Conservation (phyloP, 1,140 invertebrate species). For the Microplitis demolitor region DNA sequence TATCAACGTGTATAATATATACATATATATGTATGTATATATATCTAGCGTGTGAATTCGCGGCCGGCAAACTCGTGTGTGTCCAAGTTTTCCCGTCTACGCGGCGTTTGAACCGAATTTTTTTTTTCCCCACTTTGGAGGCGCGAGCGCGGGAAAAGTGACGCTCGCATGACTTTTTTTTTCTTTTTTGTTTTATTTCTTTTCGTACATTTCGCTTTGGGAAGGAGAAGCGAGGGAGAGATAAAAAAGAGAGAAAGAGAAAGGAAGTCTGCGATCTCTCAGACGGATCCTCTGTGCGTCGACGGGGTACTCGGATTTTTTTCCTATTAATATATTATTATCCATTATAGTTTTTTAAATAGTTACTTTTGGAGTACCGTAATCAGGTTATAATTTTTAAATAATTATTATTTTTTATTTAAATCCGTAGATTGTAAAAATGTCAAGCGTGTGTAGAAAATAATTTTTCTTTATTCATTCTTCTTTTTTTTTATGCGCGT, state of each 20-base stretch:
- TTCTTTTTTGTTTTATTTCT: too few relatives aligned
- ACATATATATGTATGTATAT: background rate
- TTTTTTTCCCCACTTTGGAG: slow-evolving; percentile 12
- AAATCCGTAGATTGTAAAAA: background rate
- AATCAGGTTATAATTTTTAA: background rate
- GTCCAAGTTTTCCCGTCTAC: background rate
- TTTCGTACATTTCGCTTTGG: background rate
- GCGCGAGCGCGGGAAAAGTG: slow-evolving; percentile 22
- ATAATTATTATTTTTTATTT: background rate
- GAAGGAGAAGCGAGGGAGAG: background rate
- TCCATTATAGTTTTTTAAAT: background rate
- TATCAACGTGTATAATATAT: background rate
- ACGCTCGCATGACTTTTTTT: slow-evolving; percentile 5
- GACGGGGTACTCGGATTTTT: slow-evolving; percentile 7
- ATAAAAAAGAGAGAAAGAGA: background rate
- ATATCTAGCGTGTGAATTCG: background rate
- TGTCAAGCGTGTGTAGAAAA: background rate
- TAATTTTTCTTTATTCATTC: background rate
- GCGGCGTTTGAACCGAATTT: background rate
- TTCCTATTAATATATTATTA: background rate
- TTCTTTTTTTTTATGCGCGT: background rate
- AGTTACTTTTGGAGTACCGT: background rate
- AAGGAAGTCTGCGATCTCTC: slow-evolving; percentile 8
- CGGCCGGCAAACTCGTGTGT: background rate
- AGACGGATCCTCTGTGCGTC: slow-evolving; percentile 10